Conservation (phyloP, 2,113 vertebrate species). For the Pomatorhinus ruficollis region DNA sequence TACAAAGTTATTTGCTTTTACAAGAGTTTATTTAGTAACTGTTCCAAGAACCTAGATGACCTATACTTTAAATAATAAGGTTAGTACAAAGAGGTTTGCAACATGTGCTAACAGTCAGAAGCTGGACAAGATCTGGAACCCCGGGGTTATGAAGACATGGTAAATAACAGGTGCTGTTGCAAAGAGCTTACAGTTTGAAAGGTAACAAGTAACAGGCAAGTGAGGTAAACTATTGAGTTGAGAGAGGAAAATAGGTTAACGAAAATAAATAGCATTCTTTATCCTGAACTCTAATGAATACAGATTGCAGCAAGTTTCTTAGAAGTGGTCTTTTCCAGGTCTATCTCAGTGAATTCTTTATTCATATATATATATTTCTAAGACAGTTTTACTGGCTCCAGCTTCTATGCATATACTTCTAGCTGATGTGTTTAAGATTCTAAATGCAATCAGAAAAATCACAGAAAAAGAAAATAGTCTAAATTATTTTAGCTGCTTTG, state of each 20-base stretch:
- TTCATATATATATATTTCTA: not conserved
- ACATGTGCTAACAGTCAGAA: not conserved
- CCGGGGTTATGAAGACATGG: not conserved
- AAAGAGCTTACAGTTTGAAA: constrained; percentile 1
- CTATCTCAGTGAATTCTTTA: not conserved
- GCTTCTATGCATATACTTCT: not conserved
- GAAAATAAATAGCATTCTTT: constrained; percentile 55
- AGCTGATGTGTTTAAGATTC: not conserved
- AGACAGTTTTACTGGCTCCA: not conserved
- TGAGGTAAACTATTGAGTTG: not conserved
- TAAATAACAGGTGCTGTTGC: constrained; percentile 9
- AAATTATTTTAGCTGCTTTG: not conserved
- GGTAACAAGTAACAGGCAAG: not conserved
- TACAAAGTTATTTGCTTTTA: constrained; percentile 15
- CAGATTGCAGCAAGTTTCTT: not conserved
- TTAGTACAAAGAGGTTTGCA: constrained; percentile 24
- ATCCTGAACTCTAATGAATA: not conserved
- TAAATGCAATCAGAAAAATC: not conserved
- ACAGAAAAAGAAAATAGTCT: not conserved
- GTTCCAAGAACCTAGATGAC: not conserved
- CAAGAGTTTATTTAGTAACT: constrained; percentile 36
- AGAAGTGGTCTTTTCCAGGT: not conserved
- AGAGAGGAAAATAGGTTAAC: not conserved
- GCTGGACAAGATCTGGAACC: not conserved
- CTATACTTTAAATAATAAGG: constrained; percentile 19